These are phyloP conservation scores for Pyrrhosoma nymphula DNA, from an alignment of 2,888 invertebrate species.

Conservation along the genomic window DNA sequence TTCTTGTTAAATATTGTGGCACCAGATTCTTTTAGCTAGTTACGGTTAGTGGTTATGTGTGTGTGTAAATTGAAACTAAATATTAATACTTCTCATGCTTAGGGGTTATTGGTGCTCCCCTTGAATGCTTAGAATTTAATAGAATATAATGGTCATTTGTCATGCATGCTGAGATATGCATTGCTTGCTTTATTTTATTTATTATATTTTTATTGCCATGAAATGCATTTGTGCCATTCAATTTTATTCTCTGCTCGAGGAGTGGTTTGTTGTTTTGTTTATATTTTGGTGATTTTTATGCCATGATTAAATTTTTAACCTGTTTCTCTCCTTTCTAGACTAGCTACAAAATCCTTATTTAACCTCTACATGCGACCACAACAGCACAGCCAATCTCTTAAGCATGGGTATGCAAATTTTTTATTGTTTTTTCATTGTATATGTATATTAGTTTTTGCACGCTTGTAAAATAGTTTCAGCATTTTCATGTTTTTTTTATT, in stretches of 20 bases:
- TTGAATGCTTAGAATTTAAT: background rate
- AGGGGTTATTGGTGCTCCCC: background rate
- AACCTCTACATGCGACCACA: constrained; percentile 85
- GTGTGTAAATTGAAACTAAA: background rate
- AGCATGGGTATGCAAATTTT: constrained; percentile 84
- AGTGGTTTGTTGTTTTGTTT: background rate
- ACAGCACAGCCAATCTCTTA: constrained; percentile 82
- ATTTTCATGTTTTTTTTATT: background rate
- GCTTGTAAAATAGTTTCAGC: constrained; percentile 32
- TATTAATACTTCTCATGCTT: background rate
- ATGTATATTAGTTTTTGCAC: constrained; percentile 29
- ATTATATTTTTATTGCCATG: background rate
- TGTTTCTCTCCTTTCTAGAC: constrained; percentile 79
- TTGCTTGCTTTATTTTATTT: background rate
- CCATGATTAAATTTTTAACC: constrained; percentile 31
- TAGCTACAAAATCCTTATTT: constrained; percentile 86
- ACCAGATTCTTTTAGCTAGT: background rate
- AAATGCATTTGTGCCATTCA: background rate
- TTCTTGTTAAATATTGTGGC: background rate
- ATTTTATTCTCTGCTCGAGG: background rate
- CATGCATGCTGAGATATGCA: background rate
- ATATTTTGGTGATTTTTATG: background rate
- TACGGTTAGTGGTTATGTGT: background rate
- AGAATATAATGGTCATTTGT: background rate
- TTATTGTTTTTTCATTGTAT: background rate